Evolutionary conservation across 2,113 vertebrate species (phyloP), one percentile per base, ranked within the genome.

Genomic region (Myrmecobius fasciatus): DNA sequence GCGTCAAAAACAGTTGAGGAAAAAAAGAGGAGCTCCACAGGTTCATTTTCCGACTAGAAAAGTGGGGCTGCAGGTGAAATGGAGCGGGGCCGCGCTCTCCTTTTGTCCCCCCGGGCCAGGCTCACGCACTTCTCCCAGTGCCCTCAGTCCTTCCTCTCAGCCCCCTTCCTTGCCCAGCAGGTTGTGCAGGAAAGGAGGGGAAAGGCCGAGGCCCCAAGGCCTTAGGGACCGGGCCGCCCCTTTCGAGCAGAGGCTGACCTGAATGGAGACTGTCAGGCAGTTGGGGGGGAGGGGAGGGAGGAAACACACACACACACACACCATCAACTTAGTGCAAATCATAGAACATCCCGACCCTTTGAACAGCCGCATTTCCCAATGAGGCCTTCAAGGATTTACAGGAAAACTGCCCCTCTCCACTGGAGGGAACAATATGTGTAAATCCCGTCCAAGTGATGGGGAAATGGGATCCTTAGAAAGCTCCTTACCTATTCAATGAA

Each of bases 391-490:
- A 89, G 97, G 94, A 96, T 97, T 98, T 97, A 97, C 47, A 88
- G 93, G 52, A 25, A 0, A 0, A 89, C 53, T 97, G 89, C 91
- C 52, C 95, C 94, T 52, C 1, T 97, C 83, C 90, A 97, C 49
- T 90, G 95, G 90, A 47, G 94, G 17, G 36, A 98, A 53, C 96
- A 97, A 95, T 60, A 95, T 95, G 90, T 96, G 98, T 96, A 98
- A 98, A 54, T 89, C 97, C 92, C 93, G 91, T 92, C 22, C 0
- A 31, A 25, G 90, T 95, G 95, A 97, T 96, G 56, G 20, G 8
- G 95, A 97, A 97, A 98, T 97, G 95, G 97, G 95, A 92, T 56
- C 97, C 97, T 97, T 98, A 98, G 97, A 97, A 97, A 97, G 93
- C 97, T 83, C 97, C 97, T 97, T 97, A 96, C 94, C 96, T 95